Percentiles rank a stretch among this genome's conserved stretches.
Conservation (phyloP, 37 sponge, comb jelly and placozoan genomes). For the Amphimedon queenslandica region DNA sequence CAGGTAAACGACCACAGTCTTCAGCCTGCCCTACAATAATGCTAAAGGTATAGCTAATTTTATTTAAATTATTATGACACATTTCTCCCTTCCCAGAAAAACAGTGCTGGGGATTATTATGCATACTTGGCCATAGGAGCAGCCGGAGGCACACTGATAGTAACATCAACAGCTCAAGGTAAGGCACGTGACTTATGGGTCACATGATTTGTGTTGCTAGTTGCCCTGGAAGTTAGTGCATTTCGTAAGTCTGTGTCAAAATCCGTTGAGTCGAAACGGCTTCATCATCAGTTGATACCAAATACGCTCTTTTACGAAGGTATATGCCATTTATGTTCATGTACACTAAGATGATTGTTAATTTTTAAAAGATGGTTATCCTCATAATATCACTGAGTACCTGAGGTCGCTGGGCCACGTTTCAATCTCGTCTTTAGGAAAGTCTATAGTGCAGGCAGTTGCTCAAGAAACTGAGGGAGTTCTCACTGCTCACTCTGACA, state of each 20-base stretch:
- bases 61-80: background rate
- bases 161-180: constrained; percentile 61
- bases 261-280: constrained; percentile 43
- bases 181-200: constrained; percentile 21
- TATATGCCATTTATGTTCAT: too few species aligned
- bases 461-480: background rate
- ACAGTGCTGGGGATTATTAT: background rate
- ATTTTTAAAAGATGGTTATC: constrained; percentile 41
- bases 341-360: too few species aligned
- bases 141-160: constrained; percentile 62
- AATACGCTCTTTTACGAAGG: constrained; percentile 45
- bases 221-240: constrained; percentile 6
- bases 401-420: constrained; percentile 30
- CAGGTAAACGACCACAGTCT: constrained; percentile 80
- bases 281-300: constrained; percentile 78
- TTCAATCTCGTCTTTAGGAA: background rate
- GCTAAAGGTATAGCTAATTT: constrained; percentile 12
- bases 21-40: constrained; percentile 68
- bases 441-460: constrained; percentile 41
- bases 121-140: constrained; percentile 39
- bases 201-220: constrained; percentile 21
- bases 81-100: background rate
- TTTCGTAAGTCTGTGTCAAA: constrained; percentile 23
- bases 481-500: constrained; percentile 50
- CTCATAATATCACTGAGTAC: constrained; percentile 10